These are phyloP conservation scores for Phocoena phocoena DNA, from an alignment of 2,113 vertebrate species.

Conservation along the genomic window DNA sequence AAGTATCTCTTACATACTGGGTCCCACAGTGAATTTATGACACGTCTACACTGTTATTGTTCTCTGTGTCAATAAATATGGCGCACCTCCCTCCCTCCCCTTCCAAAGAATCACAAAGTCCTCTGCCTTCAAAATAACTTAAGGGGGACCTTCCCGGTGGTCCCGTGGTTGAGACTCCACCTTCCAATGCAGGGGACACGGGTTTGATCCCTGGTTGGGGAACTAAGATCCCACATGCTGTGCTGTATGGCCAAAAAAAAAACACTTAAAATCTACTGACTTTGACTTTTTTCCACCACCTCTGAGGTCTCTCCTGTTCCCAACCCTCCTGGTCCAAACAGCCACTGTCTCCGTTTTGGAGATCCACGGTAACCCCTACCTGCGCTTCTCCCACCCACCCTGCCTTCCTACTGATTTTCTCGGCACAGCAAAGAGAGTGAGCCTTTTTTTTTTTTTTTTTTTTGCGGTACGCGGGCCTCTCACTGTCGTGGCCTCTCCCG, in stretches of 20 bases:
- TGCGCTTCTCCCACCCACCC: background rate
- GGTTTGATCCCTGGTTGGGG: too few species aligned
- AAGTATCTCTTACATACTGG: accelerated
- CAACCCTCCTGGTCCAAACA: accelerated
- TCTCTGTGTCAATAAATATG: background rate
- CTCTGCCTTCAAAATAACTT: background rate
- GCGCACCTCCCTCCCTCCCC: background rate
- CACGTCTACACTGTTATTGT: accelerated
- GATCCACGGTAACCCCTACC: background rate
- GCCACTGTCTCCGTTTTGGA: background rate
- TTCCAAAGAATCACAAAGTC: background rate
- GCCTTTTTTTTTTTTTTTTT: background rate
- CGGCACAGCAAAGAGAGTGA: background rate
- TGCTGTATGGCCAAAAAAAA: too few species aligned
- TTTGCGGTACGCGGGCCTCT: too few species aligned
- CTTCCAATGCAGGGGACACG: too few species aligned
- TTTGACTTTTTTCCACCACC: background rate
- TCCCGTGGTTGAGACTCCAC: too few species aligned
- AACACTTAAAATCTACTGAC: background rate
- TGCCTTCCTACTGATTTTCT: background rate
- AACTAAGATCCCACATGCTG: too few species aligned
- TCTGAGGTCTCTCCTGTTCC: background rate
- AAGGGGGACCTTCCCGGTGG: too few species aligned
- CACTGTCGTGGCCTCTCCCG: too few species aligned
- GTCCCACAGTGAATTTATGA: background rate